These are phyloP conservation scores for Lochmaea capreae DNA, from an alignment of 2,888 invertebrate genomes.

Conservation along the genomic window DNA sequence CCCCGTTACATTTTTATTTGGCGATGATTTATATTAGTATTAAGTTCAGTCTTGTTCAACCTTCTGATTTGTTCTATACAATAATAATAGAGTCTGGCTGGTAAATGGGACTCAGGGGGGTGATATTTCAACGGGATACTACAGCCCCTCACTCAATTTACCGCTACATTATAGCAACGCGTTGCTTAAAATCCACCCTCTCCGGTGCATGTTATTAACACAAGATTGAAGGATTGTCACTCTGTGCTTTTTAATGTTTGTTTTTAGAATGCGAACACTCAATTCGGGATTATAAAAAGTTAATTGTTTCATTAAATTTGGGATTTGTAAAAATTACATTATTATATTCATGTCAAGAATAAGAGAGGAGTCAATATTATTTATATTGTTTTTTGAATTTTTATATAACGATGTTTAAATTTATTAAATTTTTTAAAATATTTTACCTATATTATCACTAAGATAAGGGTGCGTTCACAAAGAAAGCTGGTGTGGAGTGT, in stretches of 20 bases:
- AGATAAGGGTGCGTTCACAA: too few relatives aligned
- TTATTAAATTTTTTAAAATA: too few relatives aligned
- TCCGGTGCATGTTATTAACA: slow-evolving; percentile 54
- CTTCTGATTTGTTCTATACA: slow-evolving; percentile 68
- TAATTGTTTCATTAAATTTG: background rate
- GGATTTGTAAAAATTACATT: background rate
- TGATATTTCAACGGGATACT: slow-evolving; percentile 63
- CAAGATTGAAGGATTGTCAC: slow-evolving; percentile 32
- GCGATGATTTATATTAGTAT: slow-evolving; percentile 66
- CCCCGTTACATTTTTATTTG: slow-evolving; percentile 62
- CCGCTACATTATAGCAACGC: slow-evolving; percentile 66
- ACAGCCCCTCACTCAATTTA: slow-evolving; percentile 61
- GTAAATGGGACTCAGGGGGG: slow-evolving; percentile 66
- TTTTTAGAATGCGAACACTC: background rate
- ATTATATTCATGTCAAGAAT: too few relatives aligned
- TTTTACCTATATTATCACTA: too few relatives aligned
- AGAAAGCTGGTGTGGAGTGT: too few relatives aligned
- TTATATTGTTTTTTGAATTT: too few relatives aligned
- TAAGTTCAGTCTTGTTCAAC: slow-evolving; percentile 65
- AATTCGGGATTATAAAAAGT: background rate
- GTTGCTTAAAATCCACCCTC: slow-evolving; percentile 60
- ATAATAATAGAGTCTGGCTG: slow-evolving; percentile 67
- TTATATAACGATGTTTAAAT: too few relatives aligned
- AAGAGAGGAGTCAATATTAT: too few relatives aligned
- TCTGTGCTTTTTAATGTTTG: slow-evolving; percentile 14